Conservation (phyloP, 2,113 vertebrate genomes). For the Phaethon lepturus region DNA sequence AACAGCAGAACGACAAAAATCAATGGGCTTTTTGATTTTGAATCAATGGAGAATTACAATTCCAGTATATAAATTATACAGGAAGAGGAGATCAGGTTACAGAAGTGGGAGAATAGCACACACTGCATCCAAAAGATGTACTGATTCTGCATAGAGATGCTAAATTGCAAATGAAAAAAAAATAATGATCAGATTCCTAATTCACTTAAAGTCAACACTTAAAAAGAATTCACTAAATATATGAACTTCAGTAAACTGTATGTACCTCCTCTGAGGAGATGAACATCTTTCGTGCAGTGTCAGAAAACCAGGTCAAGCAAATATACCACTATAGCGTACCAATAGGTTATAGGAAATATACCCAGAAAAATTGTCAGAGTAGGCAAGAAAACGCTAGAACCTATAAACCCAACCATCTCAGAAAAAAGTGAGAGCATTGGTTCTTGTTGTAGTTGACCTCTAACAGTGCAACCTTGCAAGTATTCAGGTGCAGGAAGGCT, state of each 20-base stretch:
- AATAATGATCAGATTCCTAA: neutral
- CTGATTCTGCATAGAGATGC: neutral
- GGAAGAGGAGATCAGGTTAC: neutral
- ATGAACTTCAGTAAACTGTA: neutral
- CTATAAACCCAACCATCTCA: neutral
- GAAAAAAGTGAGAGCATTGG: neutral
- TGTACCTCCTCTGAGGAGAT: neutral
- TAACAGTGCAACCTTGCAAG: neutral
- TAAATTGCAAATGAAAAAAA: neutral
- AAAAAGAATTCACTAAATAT: neutral
- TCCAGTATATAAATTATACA: neutral
- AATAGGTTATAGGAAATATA: neutral
- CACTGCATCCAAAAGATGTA: neutral
- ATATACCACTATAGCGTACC: neutral
- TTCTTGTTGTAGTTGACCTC: neutral
- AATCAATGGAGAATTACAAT: constrained; percentile 28
- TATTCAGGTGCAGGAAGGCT: neutral
- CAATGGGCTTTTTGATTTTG: constrained; percentile 18
- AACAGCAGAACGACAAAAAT: constrained; percentile 11
- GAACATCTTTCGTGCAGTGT: neutral
- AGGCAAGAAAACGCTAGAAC: neutral
- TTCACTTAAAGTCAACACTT: neutral
- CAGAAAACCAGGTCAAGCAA: neutral
- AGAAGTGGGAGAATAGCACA: neutral
- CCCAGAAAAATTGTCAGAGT: neutral